A percentile compares a stretch with the other conserved stretches of the same genome.
phyloP scores from a whole-genome alignment of 2,888 invertebrate species.

The Lymantria monacha region DNA sequence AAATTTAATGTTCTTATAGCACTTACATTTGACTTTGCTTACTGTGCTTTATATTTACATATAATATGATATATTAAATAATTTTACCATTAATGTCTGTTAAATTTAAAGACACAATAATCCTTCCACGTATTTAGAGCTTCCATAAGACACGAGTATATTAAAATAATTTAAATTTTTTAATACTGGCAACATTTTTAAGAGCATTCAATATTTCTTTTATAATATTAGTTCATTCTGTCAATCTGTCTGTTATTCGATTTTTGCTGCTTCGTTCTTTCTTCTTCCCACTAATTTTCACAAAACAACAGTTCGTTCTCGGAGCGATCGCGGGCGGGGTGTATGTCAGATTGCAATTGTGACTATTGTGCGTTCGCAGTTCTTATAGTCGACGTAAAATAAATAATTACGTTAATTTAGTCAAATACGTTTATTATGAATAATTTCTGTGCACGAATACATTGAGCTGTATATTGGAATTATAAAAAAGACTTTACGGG shows the following conservation, averaged over 20 bases:
- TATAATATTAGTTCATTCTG: constrained; percentile 10
- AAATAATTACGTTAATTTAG: constrained; percentile 27
- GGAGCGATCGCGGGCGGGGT: constrained; percentile 64
- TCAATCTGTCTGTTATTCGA: constrained; percentile 13
- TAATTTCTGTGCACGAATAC: constrained; percentile 34
- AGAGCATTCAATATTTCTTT: constrained; percentile 1
- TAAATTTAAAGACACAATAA: too few relatives aligned
- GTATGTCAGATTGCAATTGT: constrained; percentile 60
- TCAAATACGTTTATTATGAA: constrained; percentile 19
- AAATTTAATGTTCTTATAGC: too few relatives aligned
- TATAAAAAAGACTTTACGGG: constrained; percentile 19
- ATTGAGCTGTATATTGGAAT: constrained; percentile 20
- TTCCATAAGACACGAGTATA: too few relatives aligned
- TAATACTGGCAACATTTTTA: constrained; percentile 10
- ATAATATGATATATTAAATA: too few relatives aligned
- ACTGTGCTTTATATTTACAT: too few relatives aligned
- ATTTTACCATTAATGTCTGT: too few relatives aligned
- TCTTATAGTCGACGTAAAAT: constrained; percentile 38
- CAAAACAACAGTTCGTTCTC: constrained; percentile 34
- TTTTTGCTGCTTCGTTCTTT: constrained; percentile 13
- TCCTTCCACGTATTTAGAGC: too few relatives aligned
- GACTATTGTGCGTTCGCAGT: constrained; percentile 77
- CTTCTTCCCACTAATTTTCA: constrained; percentile 9
- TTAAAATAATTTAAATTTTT: background rate
- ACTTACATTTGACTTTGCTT: too few relatives aligned